A percentile compares a stretch with the other conserved stretches of the same genome.
Evolutionary conservation across 2,888 invertebrate genomes (phyloP).

Genomic region (Acleris cristana): DNA sequence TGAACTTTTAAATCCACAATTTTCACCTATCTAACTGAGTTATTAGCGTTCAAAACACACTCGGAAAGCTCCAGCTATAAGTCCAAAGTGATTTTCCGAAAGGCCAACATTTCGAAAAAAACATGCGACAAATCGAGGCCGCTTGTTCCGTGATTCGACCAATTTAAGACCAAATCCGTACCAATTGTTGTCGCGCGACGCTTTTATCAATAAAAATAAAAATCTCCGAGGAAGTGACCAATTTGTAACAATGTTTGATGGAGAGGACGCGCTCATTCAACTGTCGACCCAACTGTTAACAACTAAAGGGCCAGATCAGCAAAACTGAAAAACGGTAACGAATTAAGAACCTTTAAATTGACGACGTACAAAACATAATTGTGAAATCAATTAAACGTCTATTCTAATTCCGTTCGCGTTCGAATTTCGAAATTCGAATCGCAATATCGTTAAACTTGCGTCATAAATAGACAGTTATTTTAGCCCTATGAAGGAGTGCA

Average conservation of each 20-base stretch:
- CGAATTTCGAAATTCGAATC: constrained; percentile 26
- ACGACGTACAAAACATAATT: constrained; percentile 44
- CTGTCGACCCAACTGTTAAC: constrained; percentile 2
- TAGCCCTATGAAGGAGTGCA: constrained; percentile 52
- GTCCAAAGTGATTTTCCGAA: constrained; percentile 11
- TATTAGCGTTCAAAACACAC: no score
- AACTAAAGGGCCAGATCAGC: constrained; percentile 6
- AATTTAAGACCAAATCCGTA: constrained; percentile 76
- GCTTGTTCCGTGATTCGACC: constrained; percentile 56
- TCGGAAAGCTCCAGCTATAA: background rate
- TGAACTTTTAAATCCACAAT: no score
- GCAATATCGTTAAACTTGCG: constrained; percentile 27
- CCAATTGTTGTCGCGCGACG: constrained; percentile 72
- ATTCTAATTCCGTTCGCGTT: constrained; percentile 33
- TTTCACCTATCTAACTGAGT: no score
- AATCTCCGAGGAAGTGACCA: constrained; percentile 78
- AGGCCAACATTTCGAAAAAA: constrained; percentile 20
- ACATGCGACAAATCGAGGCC: constrained; percentile 30
- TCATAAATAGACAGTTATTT: constrained; percentile 45
- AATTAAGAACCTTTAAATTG: constrained; percentile 35
- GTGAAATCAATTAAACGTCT: constrained; percentile 66
- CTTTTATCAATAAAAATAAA: constrained; percentile 82
- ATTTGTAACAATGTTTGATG: constrained; percentile 63
- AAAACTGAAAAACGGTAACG: background rate
- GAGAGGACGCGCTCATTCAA: constrained; percentile 32